Base-by-base conservation (phyloP, 2,113 vertebrate species). In the Salvelinus sp. region DNA sequence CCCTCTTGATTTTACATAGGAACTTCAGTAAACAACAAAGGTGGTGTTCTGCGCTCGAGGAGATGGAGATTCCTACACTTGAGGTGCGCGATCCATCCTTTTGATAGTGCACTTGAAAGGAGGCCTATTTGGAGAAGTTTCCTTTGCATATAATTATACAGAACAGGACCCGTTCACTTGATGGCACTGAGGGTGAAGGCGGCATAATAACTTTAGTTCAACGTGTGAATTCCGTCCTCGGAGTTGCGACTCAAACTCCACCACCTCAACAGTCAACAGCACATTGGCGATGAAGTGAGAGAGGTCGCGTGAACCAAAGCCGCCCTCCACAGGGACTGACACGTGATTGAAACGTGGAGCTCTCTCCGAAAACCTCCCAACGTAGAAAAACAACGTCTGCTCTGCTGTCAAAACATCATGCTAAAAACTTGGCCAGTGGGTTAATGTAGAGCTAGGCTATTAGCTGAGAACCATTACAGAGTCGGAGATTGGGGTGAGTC, bases 311-410 rank as follows among this genome's bases (percentile, higher is more conserved):
- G 47, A 50, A 79, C 44, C 75, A 69, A 72, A 79, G 82, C 72
- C 50, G 50, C 16, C 50, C 48, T 62, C 38, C 28, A 33, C 73
- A 7, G 66, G 70, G 72, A 72, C 54, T 33, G 76, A 6, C 91
- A 92, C 90, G 91, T 92, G 91, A 89, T 78, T 13, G 68, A 82
- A 81, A 72, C 83, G 79, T 71, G 78, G 76, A 14, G 50, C 14
- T 54, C 50, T 2, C 50, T 54, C 78, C 60, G 2, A 33, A 82
- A 82, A 78, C 71, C 76, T 82, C 74, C 44, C 77, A 72, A 22
- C 3, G 13, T 1, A 71, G 27, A 30, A 28, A 74, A 69, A 33
- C 30, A 77, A 16, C 20, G 30, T 4, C 70, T 86, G 84, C 79
- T 58, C 79, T 44, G 16, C 7, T 33, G 28, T 7, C 63, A 70